These are phyloP conservation scores for Anser cygnoides DNA, from an alignment of 2,113 vertebrate genomes.

Conservation along the genomic window DNA sequence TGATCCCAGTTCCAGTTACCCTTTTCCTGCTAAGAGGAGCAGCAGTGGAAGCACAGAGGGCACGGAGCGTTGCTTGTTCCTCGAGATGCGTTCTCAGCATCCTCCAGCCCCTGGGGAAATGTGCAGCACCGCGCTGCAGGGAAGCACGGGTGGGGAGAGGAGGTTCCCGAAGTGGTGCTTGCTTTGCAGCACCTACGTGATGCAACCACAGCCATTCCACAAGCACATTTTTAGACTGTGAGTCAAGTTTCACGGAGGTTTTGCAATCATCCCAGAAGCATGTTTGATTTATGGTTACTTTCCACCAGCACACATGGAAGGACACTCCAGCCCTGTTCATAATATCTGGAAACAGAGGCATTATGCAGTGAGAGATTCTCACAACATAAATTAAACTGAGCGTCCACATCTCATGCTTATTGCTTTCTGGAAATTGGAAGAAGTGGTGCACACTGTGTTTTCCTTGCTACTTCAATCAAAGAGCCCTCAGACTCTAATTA, in stretches of 20 bases:
- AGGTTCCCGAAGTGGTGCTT: neutral
- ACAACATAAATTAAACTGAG: neutral
- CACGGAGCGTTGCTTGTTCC: neutral
- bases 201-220: conserved; percentile 39
- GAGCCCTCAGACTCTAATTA: neutral
- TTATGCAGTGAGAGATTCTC: neutral
- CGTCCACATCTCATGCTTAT: neutral
- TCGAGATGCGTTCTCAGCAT: neutral
- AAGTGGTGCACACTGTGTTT: neutral
- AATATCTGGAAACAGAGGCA: conserved; percentile 18
- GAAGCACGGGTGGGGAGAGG: neutral
- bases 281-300: conserved; percentile 26
- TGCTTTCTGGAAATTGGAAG: neutral
- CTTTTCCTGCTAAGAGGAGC: neutral
- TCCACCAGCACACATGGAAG: conserved; percentile 17
- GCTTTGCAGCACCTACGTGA: conserved; percentile 9
- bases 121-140: neutral
- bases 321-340: neutral
- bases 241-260: conserved; percentile 64
- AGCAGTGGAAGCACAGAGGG: neutral
- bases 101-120: neutral
- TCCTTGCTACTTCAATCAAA: neutral
- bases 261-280: conserved; percentile 31
- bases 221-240: conserved; percentile 75
- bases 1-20: neutral